Evolutionary conservation across 2,888 invertebrate species (phyloP).

Genomic region (Galeruca laticollis): DNA sequence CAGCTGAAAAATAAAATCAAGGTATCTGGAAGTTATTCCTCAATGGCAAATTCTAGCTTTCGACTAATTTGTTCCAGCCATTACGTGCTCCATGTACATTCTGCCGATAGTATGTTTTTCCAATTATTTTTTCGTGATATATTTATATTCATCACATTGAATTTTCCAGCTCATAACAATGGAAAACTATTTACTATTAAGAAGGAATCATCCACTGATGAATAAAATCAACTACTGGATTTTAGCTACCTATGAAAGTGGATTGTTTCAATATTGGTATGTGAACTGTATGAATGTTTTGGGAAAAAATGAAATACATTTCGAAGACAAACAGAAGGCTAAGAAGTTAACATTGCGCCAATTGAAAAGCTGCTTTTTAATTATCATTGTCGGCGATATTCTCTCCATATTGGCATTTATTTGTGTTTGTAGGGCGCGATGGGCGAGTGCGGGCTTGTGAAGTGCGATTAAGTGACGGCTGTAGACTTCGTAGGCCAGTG

Average conservation of each 20-base stretch:
- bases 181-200: background rate
- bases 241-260: background rate
- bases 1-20: no score
- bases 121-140: no score
- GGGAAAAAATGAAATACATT: background rate
- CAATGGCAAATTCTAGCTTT: no score
- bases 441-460: no score
- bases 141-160: no score
- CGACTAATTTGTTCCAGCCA: no score
- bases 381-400: background rate
- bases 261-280: conserved; percentile 1
- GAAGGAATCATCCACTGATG: background rate
- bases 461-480: no score
- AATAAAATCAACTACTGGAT: conserved; percentile 4
- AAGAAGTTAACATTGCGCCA: background rate
- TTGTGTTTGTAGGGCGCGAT: no score
- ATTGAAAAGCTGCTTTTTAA: background rate
- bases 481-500: no score
- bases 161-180: conserved; percentile 1
- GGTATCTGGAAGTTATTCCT: no score
- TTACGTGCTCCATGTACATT: no score
- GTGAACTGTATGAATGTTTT: background rate
- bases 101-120: no score
- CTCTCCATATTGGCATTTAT: background rate
- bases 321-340: background rate